Percentiles rank a stretch among this genome's conserved stretches.
Evolutionary conservation across 2,797 vertebrate genomes (phyloP).

Genomic region (Acropternis orthonyx): DNA sequence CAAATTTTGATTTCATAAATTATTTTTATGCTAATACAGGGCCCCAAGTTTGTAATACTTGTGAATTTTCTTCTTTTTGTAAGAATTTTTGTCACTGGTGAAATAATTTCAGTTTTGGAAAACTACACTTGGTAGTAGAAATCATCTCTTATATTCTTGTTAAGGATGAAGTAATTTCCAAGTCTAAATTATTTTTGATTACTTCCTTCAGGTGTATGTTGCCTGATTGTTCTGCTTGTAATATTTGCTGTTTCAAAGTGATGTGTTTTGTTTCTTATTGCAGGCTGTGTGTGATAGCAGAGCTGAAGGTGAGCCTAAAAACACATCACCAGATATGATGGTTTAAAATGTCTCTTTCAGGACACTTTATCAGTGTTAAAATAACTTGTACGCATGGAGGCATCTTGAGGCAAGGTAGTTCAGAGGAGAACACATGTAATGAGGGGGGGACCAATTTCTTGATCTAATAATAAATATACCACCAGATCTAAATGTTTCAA

Average conservation of each 20-base stretch:
- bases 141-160: not conserved
- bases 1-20: not conserved
- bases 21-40: not conserved
- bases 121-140: not conserved
- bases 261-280: slow-evolving; percentile 1
- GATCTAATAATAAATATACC: not conserved
- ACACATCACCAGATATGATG: not conserved
- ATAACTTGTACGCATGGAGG: not conserved
- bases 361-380: not conserved
- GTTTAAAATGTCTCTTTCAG: not conserved
- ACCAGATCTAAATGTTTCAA: not conserved
- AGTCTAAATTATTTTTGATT: not conserved
- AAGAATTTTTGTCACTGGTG: not conserved
- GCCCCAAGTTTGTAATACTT: not conserved
- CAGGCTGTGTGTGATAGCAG: slow-evolving; percentile 83
- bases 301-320: slow-evolving; percentile 83
- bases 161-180: not conserved
- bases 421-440: not conserved
- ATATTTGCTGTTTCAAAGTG: not conserved
- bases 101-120: not conserved
- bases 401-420: not conserved
- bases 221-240: not conserved
- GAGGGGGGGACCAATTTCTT: not conserved
- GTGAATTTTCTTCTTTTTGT: not conserved
- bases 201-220: not conserved